Evolutionary conservation across 1,140 invertebrate genomes (phyloP).

Genomic region (Atta cephalotes): DNA sequence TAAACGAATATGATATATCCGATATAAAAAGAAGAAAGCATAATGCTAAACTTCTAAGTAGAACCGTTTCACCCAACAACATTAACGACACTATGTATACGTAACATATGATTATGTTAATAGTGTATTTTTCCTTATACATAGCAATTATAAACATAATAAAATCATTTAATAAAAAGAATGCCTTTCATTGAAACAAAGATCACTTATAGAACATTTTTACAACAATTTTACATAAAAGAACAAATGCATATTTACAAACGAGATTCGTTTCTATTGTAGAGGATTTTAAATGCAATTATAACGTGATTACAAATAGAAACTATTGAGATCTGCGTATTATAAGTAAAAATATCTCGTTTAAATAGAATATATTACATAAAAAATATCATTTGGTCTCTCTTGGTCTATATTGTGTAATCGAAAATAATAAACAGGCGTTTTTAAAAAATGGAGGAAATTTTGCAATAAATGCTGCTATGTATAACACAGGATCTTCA

Average conservation of each 20-base stretch:
- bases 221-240: constrained; percentile 29
- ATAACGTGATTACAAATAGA: constrained; percentile 59
- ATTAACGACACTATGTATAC: constrained; percentile 37
- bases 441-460: constrained; percentile 42
- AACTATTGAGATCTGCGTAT: constrained; percentile 70
- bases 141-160: constrained; percentile 41
- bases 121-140: constrained; percentile 36
- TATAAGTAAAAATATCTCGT: constrained; percentile 55
- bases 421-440: constrained; percentile 14
- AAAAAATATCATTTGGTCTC: constrained; percentile 35
- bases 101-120: constrained; percentile 39
- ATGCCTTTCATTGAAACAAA: constrained; percentile 27
- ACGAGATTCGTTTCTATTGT: constrained; percentile 56
- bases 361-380: constrained; percentile 37
- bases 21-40: constrained; percentile 28
- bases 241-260: constrained; percentile 37
- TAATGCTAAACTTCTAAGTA: constrained; percentile 61
- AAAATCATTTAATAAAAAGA: not conserved
- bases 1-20: not conserved
- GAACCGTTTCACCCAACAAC: constrained; percentile 32
- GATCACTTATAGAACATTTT: constrained; percentile 36
- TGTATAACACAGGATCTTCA: constrained; percentile 29
- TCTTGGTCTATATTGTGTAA: constrained; percentile 16
- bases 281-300: constrained; percentile 68
- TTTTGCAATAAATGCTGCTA: constrained; percentile 47